phyloP scores from a whole-genome alignment of 2,797 vertebrate species.

The Otolemur crassicaudatus region DNA sequence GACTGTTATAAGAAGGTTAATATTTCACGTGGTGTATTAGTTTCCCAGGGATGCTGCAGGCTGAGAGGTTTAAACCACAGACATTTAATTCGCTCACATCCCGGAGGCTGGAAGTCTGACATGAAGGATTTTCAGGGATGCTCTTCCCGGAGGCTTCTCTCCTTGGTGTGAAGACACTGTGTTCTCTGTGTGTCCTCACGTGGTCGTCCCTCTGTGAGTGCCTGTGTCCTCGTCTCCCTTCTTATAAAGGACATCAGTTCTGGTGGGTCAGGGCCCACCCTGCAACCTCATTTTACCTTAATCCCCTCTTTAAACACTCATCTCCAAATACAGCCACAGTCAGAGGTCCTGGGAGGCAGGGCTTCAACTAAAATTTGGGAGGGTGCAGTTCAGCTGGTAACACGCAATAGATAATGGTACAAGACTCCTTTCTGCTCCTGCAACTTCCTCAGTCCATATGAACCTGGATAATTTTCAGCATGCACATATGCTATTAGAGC shows the following conservation, averaged over 20 bases:
- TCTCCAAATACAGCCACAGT: background rate
- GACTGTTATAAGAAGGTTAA: background rate
- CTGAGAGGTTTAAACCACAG: background rate
- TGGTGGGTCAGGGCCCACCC: background rate
- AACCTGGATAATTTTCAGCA: background rate
- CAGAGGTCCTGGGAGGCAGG: background rate
- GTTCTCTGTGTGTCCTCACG: background rate
- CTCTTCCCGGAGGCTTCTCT: background rate
- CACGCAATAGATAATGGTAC: background rate
- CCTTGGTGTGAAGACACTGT: background rate
- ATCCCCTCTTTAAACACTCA: background rate
- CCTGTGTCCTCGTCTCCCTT: background rate
- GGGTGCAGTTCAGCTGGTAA: rapidly evolving
- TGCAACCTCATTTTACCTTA: background rate
- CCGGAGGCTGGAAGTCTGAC: background rate
- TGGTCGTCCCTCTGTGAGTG: background rate
- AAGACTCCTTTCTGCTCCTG: background rate
- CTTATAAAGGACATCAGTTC: too few species aligned
- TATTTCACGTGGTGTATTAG: background rate
- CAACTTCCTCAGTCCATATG: background rate
- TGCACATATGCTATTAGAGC: too few species aligned
- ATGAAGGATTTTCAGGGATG: background rate
- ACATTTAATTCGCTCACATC: background rate
- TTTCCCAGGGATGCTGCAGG: rapidly evolving
- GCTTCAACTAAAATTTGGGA: background rate